Evolutionary conservation across 2,113 vertebrate genomes (phyloP), one percentile per base, ranked within the genome.

Genomic region (human (Homo sapiens)): DNA sequence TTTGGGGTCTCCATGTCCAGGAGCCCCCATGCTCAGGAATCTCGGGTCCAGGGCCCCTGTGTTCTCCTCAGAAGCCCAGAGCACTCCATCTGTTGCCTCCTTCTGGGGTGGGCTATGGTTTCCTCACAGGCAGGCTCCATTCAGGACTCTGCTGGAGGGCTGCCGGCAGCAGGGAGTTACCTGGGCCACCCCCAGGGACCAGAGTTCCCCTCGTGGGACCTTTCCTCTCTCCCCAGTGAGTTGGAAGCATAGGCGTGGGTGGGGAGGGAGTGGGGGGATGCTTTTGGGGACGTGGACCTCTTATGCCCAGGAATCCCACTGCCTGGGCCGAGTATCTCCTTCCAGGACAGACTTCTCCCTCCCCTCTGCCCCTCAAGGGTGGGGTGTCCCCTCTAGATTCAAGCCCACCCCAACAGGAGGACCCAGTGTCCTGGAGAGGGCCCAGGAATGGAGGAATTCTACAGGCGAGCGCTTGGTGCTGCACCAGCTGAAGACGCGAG

Each of bases 1-100:
- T 30, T 12, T 30, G 11, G 27, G 45, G 27, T 17, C 35, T 38
- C 16, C n/a, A 0, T 1, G 25, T 50, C 52, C n/a, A 59, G 0
- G 11, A 30, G 32, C 27, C 50, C 50, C 59, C 57, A 27, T 8
- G 30, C 48, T 75, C 72, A 27, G 16, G 79, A 1, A 8, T n/a
- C 68, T 72, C 8, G 2, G 18, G 4, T n/a, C 50, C 52, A 40
- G 94, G 0, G 48, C 20, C 64, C 64, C 52, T 5, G 6, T 25
- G 57, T n/a, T 11, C 23, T 43, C 40, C 50, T 52, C 12, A 48
- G 78, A 23, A 11, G 40, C 48, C n/a, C 4, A 20, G 3, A 68
- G 78, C 70, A 40, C 55, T 17, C 13, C 27, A 76, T 1, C 9
- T 13, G 25, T 9, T 32, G 35, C 25, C 70, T 45, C 27, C 17